Percentiles rank a stretch among this genome's conserved stretches.
phyloP scores from a whole-genome alignment of 2,888 invertebrate species.

The Palloptera scutellata region DNA sequence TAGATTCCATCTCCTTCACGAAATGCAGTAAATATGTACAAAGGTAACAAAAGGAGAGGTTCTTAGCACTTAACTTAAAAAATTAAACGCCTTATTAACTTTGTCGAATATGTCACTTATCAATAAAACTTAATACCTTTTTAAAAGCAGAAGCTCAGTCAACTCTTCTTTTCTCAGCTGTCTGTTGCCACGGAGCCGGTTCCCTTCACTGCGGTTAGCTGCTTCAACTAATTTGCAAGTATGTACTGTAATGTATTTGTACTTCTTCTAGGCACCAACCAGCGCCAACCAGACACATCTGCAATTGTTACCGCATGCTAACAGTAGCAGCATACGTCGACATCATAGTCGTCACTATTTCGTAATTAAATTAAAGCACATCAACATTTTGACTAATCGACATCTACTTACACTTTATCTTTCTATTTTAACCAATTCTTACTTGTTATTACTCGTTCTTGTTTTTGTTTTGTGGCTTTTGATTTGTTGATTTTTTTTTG shows the following conservation, averaged over 20 bases:
- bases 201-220: background rate
- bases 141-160: no score
- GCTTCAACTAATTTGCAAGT: background rate
- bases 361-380: conserved; percentile 30
- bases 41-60: no score
- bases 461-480: no score
- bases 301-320: background rate
- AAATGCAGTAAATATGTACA: no score
- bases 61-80: no score
- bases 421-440: background rate
- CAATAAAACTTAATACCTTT: no score
- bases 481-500: no score
- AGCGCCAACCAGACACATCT: background rate
- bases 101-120: no score
- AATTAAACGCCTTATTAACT: no score
- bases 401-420: background rate
- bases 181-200: background rate
- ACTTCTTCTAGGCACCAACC: background rate
- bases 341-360: conserved; percentile 1
- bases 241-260: background rate
- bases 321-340: background rate
- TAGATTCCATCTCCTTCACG: no score
- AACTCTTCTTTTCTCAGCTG: no score
- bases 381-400: conserved; percentile 24
- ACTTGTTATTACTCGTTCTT: no score